Base-by-base conservation (phyloP, 2,888 invertebrate genomes). In the Atherix ibis region DNA sequence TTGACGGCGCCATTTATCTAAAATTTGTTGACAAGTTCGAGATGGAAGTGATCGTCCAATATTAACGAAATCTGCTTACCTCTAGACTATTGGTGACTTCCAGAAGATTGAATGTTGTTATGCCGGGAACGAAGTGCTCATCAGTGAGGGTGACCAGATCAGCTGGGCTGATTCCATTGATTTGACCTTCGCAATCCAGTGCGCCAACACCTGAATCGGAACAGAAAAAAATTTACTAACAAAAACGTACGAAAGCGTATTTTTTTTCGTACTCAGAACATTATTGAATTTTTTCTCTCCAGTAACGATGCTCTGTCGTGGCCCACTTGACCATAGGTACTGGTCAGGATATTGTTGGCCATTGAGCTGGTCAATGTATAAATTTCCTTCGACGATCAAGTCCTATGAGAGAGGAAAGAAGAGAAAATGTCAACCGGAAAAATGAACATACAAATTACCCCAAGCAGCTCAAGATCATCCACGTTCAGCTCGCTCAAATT, bases 101-200 rank as follows among this genome's bases (percentile, higher is more conserved):
- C 27, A 73, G 50, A 43, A 69, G 54, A 9, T 62, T 54, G 40
- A 74, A 73, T 1, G 60, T 64, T 4, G 67, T 64, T 39, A 52
- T 50, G 2, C 66, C 60, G 1, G 54, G 43, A 41, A 54, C 57
- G 10, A 45, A 41, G 44, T 70, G 68, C 5, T 56, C 43, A 19
- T 56, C 56, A 10, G 56, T 50, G 2, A 68, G 40, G 1, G 64
- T 64, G 2, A 74, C 56, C 5, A 67, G 58, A 32, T 66, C 56
- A 2, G 52, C 41, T 2, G 65, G 58, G 40, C 62, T 45, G 4
- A 67, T 45, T 1, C 56, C 64, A 48, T 70, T 68, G 13, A 73
- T 52, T 9, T 39, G 50, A 26, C 59, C 59, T 2, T 52, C 44
- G 1, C 53, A 55, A 15, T 56, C 54, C 3, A 71, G 41, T 0